Evolutionary conservation across 2,888 invertebrate species (phyloP).

Genomic region (Andrena chrysosceles): DNA sequence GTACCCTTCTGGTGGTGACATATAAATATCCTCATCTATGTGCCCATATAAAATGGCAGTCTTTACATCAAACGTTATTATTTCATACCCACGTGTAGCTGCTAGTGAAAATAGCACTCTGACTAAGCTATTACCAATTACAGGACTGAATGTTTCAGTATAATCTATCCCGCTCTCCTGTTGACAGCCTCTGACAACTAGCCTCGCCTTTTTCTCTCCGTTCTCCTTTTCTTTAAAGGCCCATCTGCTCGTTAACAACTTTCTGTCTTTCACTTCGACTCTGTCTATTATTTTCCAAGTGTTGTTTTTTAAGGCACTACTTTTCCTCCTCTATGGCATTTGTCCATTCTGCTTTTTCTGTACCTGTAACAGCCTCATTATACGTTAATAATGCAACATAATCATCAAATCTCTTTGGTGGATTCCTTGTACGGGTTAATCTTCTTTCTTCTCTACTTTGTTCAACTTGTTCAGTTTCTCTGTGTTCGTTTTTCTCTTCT

Average conservation of each 20-base stretch:
- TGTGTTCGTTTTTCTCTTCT: neutral
- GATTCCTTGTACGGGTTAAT: neutral
- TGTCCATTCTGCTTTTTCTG: neutral
- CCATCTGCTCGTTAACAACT: too few relatives aligned
- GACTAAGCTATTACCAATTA: too few relatives aligned
- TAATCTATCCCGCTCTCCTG: too few relatives aligned
- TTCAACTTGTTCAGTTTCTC: neutral
- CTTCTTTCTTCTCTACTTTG: neutral
- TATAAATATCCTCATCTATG: neutral
- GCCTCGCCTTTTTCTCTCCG: too few relatives aligned
- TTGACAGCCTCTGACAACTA: too few relatives aligned
- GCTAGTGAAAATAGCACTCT: too few relatives aligned
- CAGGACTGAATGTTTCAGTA: too few relatives aligned
- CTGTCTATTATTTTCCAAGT: neutral
- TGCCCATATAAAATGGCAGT: neutral
- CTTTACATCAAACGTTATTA: neutral
- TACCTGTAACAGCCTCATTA: neutral
- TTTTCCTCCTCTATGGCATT: neutral
- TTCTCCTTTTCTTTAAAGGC: too few relatives aligned
- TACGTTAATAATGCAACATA: neutral
- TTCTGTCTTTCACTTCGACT: too few relatives aligned
- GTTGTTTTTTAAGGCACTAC: neutral
- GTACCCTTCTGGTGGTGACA: neutral
- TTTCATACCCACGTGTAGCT: too few relatives aligned
- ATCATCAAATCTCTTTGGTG: neutral